phyloP scores from a whole-genome alignment of 2,113 vertebrate species.

The Tragelaphus scriptus region DNA sequence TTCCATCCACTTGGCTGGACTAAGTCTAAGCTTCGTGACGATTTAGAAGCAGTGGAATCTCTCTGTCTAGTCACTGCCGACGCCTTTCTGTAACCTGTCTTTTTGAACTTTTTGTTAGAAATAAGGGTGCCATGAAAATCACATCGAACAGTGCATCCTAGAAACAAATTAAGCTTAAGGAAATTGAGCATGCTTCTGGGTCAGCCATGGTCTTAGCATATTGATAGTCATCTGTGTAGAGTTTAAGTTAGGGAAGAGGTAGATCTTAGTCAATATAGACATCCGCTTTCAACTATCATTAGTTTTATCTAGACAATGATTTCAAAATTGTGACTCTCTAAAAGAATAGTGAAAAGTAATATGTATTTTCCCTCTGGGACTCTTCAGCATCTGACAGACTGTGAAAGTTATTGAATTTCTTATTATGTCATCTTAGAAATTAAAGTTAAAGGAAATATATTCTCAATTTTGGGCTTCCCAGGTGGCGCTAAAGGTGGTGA shows the following conservation, averaged over 20 bases:
- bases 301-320: not conserved
- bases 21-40: not conserved
- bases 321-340: not conserved
- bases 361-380: not conserved
- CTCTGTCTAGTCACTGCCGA: not conserved
- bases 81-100: not conserved
- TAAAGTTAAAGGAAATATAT: constrained; percentile 21
- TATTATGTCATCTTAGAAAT: not conserved
- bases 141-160: not conserved
- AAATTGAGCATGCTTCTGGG: not conserved
- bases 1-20: not conserved
- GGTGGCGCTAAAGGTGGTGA: not conserved
- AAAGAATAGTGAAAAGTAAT: not conserved
- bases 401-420: not conserved
- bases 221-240: rapidly evolving
- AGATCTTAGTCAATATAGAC: not conserved
- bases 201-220: not conserved
- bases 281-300: not conserved
- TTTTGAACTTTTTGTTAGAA: not conserved
- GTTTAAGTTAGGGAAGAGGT: not conserved
- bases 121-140: not conserved
- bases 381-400: not conserved
- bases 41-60: rapidly evolving
- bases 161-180: not conserved
- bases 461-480: not conserved